Percentiles rank a stretch among this genome's conserved stretches.
These are phyloP conservation scores for Anastrepha ludens DNA, from an alignment of 1,140 invertebrate species.

Conservation along the genomic window DNA sequence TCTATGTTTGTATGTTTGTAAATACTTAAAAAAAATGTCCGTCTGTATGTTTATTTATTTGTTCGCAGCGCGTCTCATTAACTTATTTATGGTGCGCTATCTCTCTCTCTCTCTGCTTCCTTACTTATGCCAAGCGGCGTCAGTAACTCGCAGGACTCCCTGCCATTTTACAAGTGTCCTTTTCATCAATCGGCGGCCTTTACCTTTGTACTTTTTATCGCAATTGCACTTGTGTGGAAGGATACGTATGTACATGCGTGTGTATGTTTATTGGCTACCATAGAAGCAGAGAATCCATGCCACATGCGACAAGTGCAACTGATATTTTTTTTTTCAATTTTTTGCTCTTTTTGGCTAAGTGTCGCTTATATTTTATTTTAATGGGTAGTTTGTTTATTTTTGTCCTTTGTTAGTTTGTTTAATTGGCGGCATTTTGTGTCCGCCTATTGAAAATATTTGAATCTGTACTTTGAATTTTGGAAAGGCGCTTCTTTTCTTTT, in stretches of 20 bases:
- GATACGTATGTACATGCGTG: neutral
- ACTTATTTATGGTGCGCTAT: neutral
- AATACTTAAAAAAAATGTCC: neutral
- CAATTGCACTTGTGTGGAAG: conserved; percentile 34
- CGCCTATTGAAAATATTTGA: neutral
- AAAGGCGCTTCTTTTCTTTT: too few species aligned
- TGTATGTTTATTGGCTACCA: neutral
- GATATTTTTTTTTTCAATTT: neutral
- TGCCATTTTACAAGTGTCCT: conserved; percentile 15
- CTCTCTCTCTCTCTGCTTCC: neutral
- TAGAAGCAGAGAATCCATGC: neutral
- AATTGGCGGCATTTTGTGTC: neutral
- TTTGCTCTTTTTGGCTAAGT: neutral
- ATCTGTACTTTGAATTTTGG: neutral
- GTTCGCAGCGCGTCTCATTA: neutral
- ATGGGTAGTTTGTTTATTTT: neutral
- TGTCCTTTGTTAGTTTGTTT: neutral
- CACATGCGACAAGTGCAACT: conserved; percentile 4
- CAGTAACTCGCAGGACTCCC: conserved; percentile 25
- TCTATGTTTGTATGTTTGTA: neutral
- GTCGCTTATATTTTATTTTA: neutral
- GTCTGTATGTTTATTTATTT: conserved; percentile 20
- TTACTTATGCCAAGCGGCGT: neutral
- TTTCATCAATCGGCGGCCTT: conserved; percentile 42
- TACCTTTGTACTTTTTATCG: conserved; percentile 1